These are phyloP conservation scores for Reticulitermes speratus DNA, from an alignment of 1,140 invertebrate genomes.

Conservation along the genomic window DNA sequence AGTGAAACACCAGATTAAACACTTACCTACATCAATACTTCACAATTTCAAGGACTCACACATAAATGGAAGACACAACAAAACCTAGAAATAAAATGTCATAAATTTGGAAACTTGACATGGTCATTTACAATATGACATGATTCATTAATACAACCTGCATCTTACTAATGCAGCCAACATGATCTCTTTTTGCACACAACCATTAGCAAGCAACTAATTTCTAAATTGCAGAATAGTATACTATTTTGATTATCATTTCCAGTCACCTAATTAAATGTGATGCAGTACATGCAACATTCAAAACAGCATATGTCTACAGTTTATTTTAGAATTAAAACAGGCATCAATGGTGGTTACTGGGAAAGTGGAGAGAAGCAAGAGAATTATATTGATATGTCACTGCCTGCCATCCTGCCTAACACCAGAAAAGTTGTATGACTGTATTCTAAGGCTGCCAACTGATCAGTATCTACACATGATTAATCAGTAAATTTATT, in stretches of 20 bases:
- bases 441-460: no score
- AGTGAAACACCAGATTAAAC: not conserved
- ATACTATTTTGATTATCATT: slow-evolving; percentile 1
- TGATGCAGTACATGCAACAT: not conserved
- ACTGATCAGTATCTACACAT: no score
- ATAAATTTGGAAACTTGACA: not conserved
- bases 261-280: not conserved
- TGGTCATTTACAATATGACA: not conserved
- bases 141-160: not conserved
- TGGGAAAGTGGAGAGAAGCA: no score
- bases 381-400: no score
- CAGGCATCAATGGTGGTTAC: no score
- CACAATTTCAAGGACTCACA: not conserved
- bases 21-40: not conserved
- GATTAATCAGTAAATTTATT: no score
- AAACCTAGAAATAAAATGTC: not conserved
- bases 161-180: not conserved
- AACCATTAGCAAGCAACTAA: not conserved
- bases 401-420: no score
- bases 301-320: not conserved
- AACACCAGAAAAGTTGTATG: no score
- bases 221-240: not conserved
- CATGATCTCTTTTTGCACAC: not conserved
- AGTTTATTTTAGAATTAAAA: not conserved
- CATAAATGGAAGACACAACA: slow-evolving; percentile 1